Base-by-base conservation (phyloP, 1,140 invertebrate genomes). In the Drosophila leontia region DNA sequence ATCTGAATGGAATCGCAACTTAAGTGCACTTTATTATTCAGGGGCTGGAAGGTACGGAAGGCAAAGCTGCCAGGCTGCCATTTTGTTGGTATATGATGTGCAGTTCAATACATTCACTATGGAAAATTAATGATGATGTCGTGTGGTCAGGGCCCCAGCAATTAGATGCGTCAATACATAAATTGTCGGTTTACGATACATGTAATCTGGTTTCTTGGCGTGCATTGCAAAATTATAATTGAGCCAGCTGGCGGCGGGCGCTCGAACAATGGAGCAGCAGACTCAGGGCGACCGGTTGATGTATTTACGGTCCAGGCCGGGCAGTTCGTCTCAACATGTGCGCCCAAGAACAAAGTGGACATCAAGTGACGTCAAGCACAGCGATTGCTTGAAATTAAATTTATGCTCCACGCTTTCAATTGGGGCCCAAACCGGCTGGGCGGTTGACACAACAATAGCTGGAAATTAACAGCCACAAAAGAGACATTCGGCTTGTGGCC, bases 381-480 rank as follows among this genome's bases (percentile, higher is more conserved):
- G 84, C 68, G 79, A 77, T 88, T 88, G 84, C 80, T 83, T 68
- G 42, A 88, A 87, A 87, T 83, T 87, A 80, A 87, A 87, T 88
- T 87, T 88, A 87, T 87, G 84, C 80, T 59, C 55, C 60, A 78
- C 79, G 78, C 75, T 75, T 82, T 75, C 68, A 80, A 75, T 78
- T 77, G 78, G 67, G 44, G 41, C 48, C 32, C 39, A 55, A 48
- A 11, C 72, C 13, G 60, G 44, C 32, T 15, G 11, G 47, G 53
- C 17, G 37, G 17, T 41, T 37, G 63, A 63, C 50, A 69, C 60
- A 83, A 87, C 84, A 87, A 87, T 83, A 83, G 84, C 80, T 83
- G 84, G 71, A 87, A 88, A 87, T 87, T 88, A 83, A 88, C 80
- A 88, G 84, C 64, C 84, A 87, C 84, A 80, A 87, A 88, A 71